These are phyloP conservation scores for Cremastobaeus sp. DNA, from an alignment of 2,888 invertebrate species.

Conservation along the genomic window DNA sequence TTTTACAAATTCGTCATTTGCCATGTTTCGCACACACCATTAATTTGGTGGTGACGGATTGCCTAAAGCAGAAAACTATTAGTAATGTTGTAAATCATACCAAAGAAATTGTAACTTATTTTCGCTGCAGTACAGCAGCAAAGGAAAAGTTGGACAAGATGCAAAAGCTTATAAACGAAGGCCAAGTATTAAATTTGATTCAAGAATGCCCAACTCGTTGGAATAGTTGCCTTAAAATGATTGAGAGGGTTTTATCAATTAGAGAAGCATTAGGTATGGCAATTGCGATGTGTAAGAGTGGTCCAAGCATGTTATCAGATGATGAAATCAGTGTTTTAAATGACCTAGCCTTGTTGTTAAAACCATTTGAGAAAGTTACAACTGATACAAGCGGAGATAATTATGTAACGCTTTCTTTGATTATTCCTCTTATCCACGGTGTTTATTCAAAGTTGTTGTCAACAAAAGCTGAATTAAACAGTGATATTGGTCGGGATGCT, in stretches of 20 bases:
- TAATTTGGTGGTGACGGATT: background rate
- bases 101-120: constrained; percentile 9
- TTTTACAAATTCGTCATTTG: constrained; percentile 13
- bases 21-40: constrained; percentile 16
- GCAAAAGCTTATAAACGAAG: constrained; percentile 14
- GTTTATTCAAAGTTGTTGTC: background rate
- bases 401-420: constrained; percentile 20
- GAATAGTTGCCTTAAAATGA: constrained; percentile 2
- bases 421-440: constrained; percentile 20
- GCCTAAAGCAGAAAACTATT: background rate
- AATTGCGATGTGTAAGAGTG: constrained; percentile 10
- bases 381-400: constrained; percentile 10
- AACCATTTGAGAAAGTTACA: constrained; percentile 16
- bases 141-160: constrained; percentile 12
- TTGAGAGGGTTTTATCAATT: background rate
- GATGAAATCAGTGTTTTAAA: constrained; percentile 7
- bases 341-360: constrained; percentile 1
- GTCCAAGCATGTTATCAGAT: background rate
- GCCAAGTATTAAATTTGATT: background rate
- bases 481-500: background rate
- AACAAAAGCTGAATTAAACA: background rate
- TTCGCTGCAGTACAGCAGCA: background rate
- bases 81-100: background rate
- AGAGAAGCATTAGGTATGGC: background rate
- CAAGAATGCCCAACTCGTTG: constrained; percentile 11